These are phyloP conservation scores for Pitangus sulphuratus DNA, from an alignment of 2,797 vertebrate species.

Conservation along the genomic window DNA sequence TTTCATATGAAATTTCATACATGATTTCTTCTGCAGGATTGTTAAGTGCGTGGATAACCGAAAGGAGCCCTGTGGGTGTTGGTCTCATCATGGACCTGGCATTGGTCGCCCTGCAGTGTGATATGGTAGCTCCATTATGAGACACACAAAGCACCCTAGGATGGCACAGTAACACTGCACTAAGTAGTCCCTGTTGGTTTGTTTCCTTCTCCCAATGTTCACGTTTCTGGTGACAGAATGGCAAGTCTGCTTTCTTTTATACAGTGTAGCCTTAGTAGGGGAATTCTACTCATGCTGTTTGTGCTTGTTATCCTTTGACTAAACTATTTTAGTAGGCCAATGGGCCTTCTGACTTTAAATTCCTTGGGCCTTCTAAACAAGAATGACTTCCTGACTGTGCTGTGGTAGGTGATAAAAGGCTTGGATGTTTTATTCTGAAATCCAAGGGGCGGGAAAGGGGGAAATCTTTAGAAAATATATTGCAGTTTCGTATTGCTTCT, in stretches of 20 bases:
- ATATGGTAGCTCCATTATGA: accelerated
- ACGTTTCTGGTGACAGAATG: neutral
- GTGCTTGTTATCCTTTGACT: neutral
- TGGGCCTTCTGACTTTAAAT: neutral
- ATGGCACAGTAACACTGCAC: neutral
- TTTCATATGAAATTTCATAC: neutral
- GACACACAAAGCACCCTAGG: neutral
- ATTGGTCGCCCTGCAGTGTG: accelerated
- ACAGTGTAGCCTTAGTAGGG: neutral
- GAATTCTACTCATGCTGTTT: neutral
- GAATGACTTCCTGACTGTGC: neutral
- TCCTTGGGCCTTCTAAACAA: neutral
- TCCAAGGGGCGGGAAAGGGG: accelerated
- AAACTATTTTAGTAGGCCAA: neutral
- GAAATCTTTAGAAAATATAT: neutral
- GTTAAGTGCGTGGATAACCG: neutral
- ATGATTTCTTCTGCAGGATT: neutral
- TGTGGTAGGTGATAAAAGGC: neutral
- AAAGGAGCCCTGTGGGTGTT: neutral
- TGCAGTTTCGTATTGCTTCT: neutral
- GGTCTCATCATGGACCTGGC: accelerated
- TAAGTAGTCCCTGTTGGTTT: neutral
- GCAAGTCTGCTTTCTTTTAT: neutral
- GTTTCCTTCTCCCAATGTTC: neutral
- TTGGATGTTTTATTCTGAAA: neutral